phyloP scores from a whole-genome alignment of 2,888 invertebrate species.

The Epinotia brunnichana region DNA sequence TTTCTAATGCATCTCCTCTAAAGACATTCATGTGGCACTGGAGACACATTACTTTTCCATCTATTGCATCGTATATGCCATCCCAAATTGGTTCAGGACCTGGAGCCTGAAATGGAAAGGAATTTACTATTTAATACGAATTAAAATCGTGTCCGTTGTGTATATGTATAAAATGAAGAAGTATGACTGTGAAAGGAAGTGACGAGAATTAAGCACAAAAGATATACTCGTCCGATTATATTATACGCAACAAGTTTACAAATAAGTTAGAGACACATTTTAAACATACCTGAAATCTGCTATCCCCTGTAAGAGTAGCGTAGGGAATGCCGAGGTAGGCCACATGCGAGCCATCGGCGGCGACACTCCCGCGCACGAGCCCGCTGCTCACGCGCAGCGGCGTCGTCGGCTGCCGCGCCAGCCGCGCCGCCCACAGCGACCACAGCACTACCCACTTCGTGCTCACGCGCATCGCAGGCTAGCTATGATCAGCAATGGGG shows the following conservation, averaged over 20 bases:
- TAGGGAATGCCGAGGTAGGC: slow-evolving; percentile 68
- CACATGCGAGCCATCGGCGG: slow-evolving; percentile 60
- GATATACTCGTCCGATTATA: no score
- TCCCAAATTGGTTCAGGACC: slow-evolving; percentile 69
- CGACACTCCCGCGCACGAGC: slow-evolving; percentile 60
- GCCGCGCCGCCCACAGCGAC: slow-evolving; percentile 69
- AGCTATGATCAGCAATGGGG: no score
- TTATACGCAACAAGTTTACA: no score
- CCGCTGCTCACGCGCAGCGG: slow-evolving; percentile 62
- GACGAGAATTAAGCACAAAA: no score
- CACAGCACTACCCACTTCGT: slow-evolving; percentile 70
- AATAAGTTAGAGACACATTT: background rate
- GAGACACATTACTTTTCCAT: slow-evolving; percentile 64
- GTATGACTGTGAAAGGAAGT: no score
- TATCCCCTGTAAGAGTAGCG: slow-evolving; percentile 56
- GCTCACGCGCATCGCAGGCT: slow-evolving; percentile 32
- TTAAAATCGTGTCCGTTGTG: no score
- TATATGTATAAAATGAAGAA: no score
- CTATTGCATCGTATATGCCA: slow-evolving; percentile 63
- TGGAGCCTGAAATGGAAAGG: slow-evolving; percentile 46
- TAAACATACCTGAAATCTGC: slow-evolving; percentile 64
- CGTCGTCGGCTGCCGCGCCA: slow-evolving; percentile 66
- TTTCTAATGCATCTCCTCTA: slow-evolving; percentile 49
- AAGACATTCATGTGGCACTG: slow-evolving; percentile 51
- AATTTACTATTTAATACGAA: background rate